Evolutionary conservation across 2,888 invertebrate species (phyloP), one percentile per base, ranked within the genome.

Genomic region (Himalopsyche anomala): DNA sequence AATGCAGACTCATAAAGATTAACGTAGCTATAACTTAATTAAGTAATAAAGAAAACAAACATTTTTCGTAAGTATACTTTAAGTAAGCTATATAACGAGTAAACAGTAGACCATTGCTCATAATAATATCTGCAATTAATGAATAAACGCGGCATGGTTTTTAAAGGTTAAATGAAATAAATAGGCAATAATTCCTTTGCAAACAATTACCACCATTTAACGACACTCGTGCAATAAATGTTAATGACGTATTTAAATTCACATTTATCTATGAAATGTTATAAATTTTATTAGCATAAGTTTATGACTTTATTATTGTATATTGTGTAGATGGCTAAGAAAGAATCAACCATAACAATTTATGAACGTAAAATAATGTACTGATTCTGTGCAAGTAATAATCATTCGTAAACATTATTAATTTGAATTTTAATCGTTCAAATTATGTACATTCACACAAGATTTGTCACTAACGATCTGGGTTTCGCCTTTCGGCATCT

Each of bases 1-100:
- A 62, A 19, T 28, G 62, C 19, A 74, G 15, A 38, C 74, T 12
- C 38, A 74, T 74, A 74, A 74, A 74, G 74, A 74, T 74, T 36
- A 36, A 74, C 12, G 74, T 19, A 74, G 74, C 12, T 36, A 38
- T 74, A 38, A 74, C 38, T 74, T 74, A 74, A 74, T 74, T 74
- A 74, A 74, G 74, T 36, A 74, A 74, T 74, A 74, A 36, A 74
- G 74, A 38, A 36, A 74, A 74, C 74, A 74, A 38, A 74, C 36
- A 74, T 38, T 36, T 12, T 12, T 15, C 12, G 51, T 51, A 11
- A 28, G 69, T 36, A 74, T 38, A 74, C 19, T 36, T 74, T 12
- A 38, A 74, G 38, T 3, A 74, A 74, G 74, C 28, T 28, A 74
- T 74, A 38, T 12, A 38, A 74, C 38, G 15, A 74, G 11, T 15